Percentiles rank a stretch among this genome's conserved stretches.
These are phyloP conservation scores for Pimephales promelas DNA, from an alignment of 2,113 vertebrate genomes.

Conservation along the genomic window DNA sequence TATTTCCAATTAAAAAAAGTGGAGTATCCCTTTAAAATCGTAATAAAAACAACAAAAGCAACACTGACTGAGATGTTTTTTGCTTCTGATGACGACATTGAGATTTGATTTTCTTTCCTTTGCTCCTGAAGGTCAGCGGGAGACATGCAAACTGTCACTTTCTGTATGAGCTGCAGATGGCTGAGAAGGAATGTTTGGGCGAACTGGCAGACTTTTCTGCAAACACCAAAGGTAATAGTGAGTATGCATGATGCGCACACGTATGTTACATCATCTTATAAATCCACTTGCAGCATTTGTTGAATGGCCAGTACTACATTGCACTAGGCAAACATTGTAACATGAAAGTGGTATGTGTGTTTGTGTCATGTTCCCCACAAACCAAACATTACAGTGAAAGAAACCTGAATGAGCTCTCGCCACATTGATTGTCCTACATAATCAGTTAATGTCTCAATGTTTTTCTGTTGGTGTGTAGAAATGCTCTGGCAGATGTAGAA, in stretches of 20 bases:
- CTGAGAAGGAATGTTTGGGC: constrained; percentile 63
- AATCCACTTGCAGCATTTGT: constrained; percentile 1
- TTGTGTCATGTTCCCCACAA: not conserved
- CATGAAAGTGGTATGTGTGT: not conserved
- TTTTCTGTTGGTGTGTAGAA: not conserved
- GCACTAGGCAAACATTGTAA: not conserved
- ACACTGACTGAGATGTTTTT: not conserved
- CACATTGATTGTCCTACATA: constrained; percentile 2
- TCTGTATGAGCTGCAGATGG: constrained; percentile 70
- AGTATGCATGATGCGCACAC: not conserved
- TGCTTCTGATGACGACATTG: not conserved
- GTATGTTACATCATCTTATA: not conserved
- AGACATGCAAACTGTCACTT: constrained; percentile 71
- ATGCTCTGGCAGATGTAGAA: constrained; percentile 9
- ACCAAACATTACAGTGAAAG: constrained; percentile 2
- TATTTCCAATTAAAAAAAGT: no score
- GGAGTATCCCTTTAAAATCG: no score
- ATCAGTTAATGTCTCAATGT: not conserved
- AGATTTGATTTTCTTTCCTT: constrained; percentile 8
- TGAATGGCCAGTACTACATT: not conserved
- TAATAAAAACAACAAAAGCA: not conserved
- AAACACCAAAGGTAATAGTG: constrained; percentile 52
- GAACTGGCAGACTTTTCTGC: constrained; percentile 47
- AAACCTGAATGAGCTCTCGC: not conserved
- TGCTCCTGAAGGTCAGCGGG: constrained; percentile 60